Evolutionary conservation across 2,797 vertebrate species (phyloP).

Genomic region (Austrolebias charrua): DNA sequence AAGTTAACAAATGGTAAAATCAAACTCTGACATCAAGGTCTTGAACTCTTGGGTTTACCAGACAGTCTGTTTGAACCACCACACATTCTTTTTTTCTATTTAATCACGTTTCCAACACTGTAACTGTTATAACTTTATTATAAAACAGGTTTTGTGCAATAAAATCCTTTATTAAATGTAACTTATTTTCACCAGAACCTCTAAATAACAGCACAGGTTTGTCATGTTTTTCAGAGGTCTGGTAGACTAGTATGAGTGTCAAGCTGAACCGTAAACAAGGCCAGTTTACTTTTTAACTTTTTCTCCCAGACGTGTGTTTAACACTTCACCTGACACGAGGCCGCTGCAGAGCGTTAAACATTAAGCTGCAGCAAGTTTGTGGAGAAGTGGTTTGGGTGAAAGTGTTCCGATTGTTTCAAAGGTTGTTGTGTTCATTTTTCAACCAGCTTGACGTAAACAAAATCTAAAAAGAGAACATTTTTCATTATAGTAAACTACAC

Average conservation of each 20-base stretch:
- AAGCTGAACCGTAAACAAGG: constrained; percentile 45
- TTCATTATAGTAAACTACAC: too few species aligned
- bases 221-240: background rate
- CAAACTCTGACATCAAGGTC: constrained; percentile 34
- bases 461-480: too few species aligned
- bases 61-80: background rate
- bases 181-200: background rate
- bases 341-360: constrained; percentile 54
- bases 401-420: constrained; percentile 31
- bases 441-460: too few species aligned
- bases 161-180: too few species aligned
- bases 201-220: background rate
- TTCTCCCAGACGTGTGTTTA: constrained; percentile 20
- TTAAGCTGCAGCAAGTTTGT: constrained; percentile 39
- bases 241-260: constrained; percentile 9
- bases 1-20: constrained; percentile 19
- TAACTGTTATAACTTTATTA: too few species aligned
- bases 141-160: too few species aligned
- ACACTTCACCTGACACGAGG: constrained; percentile 32
- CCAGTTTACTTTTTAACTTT: constrained; percentile 53
- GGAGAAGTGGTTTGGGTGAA: constrained; percentile 30
- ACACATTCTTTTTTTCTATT: background rate
- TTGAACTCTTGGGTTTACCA: constrained; percentile 9
- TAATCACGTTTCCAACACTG: too few species aligned
- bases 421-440: too few species aligned